Percentiles rank a stretch among this genome's conserved stretches.
Conservation (phyloP, 2,113 vertebrate genomes). For the Hyperoodon ampullatus region DNA sequence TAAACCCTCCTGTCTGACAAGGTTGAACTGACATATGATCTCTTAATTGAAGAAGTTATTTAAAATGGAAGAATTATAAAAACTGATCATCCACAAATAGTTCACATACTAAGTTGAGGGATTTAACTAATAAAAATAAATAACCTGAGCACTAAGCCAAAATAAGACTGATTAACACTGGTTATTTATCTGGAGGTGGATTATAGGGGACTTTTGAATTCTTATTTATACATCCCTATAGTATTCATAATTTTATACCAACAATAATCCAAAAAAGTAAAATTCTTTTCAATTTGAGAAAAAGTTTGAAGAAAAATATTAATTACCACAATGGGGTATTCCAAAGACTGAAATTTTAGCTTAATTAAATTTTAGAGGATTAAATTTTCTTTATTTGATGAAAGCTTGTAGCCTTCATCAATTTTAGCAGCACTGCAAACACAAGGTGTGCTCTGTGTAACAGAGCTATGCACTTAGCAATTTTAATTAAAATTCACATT, state of each 20-base stretch:
- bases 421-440: background rate
- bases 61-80: background rate
- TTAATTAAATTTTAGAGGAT: slow-evolving; percentile 36
- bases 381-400: background rate
- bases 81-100: background rate
- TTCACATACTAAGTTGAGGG: background rate
- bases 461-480: background rate
- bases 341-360: background rate
- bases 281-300: background rate
- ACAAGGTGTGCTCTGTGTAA: background rate
- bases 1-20: background rate
- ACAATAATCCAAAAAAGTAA: background rate
- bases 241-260: background rate
- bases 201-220: background rate
- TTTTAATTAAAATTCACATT: slow-evolving; percentile 15
- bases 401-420: background rate
- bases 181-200: background rate
- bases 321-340: background rate
- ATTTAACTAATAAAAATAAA: slow-evolving; percentile 27
- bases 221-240: background rate
- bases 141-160: background rate
- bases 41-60: background rate
- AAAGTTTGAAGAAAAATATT: slow-evolving; percentile 4
- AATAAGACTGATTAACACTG: background rate
- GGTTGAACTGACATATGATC: background rate